Percentiles rank a stretch among this genome's conserved stretches.
Evolutionary conservation across 2,797 vertebrate genomes (phyloP).

Genomic region (Momotus momota): DNA sequence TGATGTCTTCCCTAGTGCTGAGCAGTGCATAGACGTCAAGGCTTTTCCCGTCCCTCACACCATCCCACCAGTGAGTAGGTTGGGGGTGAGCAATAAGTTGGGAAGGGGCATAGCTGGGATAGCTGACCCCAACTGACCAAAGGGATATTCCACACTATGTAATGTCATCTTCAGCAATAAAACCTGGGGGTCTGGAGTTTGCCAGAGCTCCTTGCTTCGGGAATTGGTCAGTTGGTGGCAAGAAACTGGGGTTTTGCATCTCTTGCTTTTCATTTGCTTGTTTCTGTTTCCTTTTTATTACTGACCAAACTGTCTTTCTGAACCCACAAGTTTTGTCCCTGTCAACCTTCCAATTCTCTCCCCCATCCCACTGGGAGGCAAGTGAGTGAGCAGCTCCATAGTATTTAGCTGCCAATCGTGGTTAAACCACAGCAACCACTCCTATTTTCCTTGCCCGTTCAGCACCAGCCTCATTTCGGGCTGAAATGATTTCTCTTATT

Average conservation of each 20-base stretch:
- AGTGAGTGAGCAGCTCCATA: accelerated
- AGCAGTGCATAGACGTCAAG: not conserved
- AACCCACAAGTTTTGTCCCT: not conserved
- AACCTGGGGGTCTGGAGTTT: not conserved
- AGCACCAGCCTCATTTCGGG: too few relatives aligned
- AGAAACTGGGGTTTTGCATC: accelerated
- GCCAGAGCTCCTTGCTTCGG: not conserved
- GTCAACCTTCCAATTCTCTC: not conserved
- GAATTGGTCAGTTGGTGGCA: accelerated
- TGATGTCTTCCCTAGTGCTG: accelerated
- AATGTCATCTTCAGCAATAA: not conserved
- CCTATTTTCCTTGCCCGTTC: not conserved
- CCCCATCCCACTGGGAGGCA: accelerated
- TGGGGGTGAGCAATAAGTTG: accelerated
- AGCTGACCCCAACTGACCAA: not conserved
- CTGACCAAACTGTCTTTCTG: not conserved
- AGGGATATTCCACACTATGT: accelerated
- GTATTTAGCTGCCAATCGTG: accelerated
- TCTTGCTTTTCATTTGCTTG: not conserved
- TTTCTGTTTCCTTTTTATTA: not conserved
- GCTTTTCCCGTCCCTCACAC: accelerated
- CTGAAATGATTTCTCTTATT: accelerated
- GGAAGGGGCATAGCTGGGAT: accelerated
- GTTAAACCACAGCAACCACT: not conserved
- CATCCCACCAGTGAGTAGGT: accelerated